Percentiles rank a stretch among this genome's conserved stretches.
phyloP scores from a whole-genome alignment of 2,888 invertebrate genomes.

The Ectemnius lituratus region DNA sequence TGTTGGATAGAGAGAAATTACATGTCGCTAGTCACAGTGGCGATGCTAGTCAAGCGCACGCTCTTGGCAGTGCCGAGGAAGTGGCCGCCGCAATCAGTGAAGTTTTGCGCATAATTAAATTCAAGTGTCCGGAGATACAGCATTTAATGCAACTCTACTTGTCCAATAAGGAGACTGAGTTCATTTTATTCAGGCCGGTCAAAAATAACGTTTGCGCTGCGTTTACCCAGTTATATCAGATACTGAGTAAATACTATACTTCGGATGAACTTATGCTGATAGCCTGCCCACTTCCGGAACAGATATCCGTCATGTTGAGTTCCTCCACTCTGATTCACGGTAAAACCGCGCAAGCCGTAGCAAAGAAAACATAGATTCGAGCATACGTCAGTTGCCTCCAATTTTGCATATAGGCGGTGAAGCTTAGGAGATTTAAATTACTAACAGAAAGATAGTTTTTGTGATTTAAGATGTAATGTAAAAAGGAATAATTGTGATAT shows the following conservation, averaged over 20 bases:
- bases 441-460: slow-evolving; percentile 1
- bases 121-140: slow-evolving; percentile 88
- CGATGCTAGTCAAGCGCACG: slow-evolving; percentile 78
- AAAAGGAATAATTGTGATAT: slow-evolving; percentile 10
- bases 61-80: slow-evolving; percentile 86
- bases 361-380: slow-evolving; percentile 26
- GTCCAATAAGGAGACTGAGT: slow-evolving; percentile 97
- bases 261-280: slow-evolving; percentile 91
- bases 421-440: not conserved
- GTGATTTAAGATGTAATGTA: not conserved
- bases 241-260: slow-evolving; percentile 87
- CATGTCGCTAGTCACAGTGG: slow-evolving; percentile 40
- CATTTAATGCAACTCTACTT: slow-evolving; percentile 96
- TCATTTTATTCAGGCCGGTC: slow-evolving; percentile 96
- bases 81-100: slow-evolving; percentile 87
- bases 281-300: slow-evolving; percentile 95
- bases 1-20: slow-evolving; percentile 85
- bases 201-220: slow-evolving; percentile 93
- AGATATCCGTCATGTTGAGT: slow-evolving; percentile 92
- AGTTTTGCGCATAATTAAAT: slow-evolving; percentile 88
- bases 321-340: slow-evolving; percentile 83
- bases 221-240: slow-evolving; percentile 91
- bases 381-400: not conserved
- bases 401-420: not conserved
- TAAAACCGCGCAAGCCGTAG: slow-evolving; percentile 41